A percentile compares a stretch with the other conserved stretches of the same genome.
Evolutionary conservation across 2,888 invertebrate species (phyloP).

Genomic region (Melanchra persicariae): DNA sequence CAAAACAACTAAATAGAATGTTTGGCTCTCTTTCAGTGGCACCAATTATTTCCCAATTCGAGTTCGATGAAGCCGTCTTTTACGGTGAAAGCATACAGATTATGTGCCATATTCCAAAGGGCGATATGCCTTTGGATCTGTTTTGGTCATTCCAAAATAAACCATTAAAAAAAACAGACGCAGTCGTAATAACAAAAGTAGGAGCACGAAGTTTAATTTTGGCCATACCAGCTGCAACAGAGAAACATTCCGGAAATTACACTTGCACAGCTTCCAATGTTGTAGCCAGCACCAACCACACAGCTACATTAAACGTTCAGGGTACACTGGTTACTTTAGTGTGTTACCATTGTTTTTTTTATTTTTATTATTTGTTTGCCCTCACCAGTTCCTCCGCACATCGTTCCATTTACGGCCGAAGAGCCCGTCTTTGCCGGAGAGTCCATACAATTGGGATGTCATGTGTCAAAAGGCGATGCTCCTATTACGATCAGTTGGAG

Average conservation of each 20-base stretch:
- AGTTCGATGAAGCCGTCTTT: slow-evolving; percentile 90
- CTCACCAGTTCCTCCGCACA: slow-evolving; percentile 91
- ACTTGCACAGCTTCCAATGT: slow-evolving; percentile 94
- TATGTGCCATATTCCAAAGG: slow-evolving; percentile 91
- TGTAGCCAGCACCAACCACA: slow-evolving; percentile 92
- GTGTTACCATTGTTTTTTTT: slow-evolving; percentile 72
- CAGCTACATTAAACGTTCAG: slow-evolving; percentile 92
- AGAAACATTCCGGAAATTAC: slow-evolving; percentile 94
- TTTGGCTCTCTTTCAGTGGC: slow-evolving; percentile 87
- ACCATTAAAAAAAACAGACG: slow-evolving; percentile 82
- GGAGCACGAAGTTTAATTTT: slow-evolving; percentile 92
- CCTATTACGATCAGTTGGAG: slow-evolving; percentile 94
- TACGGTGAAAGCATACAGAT: slow-evolving; percentile 91
- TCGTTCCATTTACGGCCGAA: slow-evolving; percentile 91
- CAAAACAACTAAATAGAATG: slow-evolving; percentile 48
- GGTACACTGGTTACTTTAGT: slow-evolving; percentile 87
- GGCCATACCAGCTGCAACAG: slow-evolving; percentile 92
- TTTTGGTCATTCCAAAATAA: slow-evolving; percentile 93
- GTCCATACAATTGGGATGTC: slow-evolving; percentile 91
- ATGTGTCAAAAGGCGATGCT: slow-evolving; percentile 92
- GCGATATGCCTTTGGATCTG: slow-evolving; percentile 93
- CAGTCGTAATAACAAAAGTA: slow-evolving; percentile 89
- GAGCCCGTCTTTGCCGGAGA: slow-evolving; percentile 92
- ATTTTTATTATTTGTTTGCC: slow-evolving; percentile 74
- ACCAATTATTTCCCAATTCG: slow-evolving; percentile 91